Percentiles rank a stretch among this genome's conserved stretches.
Evolutionary conservation across 2,888 invertebrate genomes (phyloP).

Genomic region (Phengaris arion): DNA sequence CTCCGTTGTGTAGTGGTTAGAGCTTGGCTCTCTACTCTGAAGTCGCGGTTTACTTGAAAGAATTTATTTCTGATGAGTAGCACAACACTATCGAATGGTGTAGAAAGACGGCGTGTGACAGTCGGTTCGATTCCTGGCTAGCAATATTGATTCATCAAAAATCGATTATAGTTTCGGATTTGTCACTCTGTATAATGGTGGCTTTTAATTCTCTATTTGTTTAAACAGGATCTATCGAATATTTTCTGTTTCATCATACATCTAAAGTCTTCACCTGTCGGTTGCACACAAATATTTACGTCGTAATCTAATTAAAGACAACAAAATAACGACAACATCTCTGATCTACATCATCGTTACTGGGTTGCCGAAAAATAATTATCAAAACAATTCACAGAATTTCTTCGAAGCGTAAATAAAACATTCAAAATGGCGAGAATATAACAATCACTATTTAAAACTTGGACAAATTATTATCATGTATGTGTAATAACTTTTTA

Average conservation of each 20-base stretch:
- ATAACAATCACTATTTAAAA: conserved; percentile 1
- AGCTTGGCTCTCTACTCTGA: no score
- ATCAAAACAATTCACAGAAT: background rate
- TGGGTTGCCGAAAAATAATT: background rate
- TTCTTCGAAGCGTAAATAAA: conserved; percentile 2
- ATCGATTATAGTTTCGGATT: no score
- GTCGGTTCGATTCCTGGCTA: no score
- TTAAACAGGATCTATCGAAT: no score
- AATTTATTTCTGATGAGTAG: no score
- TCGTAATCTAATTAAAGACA: background rate
- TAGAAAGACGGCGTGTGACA: no score
- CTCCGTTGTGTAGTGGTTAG: no score
- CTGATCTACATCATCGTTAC: background rate
- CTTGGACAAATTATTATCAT: background rate
- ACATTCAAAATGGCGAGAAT: conserved; percentile 8
- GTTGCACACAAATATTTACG: background rate
- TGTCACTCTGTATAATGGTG: no score
- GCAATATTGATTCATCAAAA: no score
- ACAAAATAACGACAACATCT: background rate
- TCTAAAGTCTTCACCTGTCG: background rate
- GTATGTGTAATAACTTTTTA: background rate
- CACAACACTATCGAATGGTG: no score
- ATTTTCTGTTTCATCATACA: background rate
- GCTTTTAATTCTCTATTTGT: no score
- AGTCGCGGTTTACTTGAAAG: no score